Evolutionary conservation across 53 echinoderm and acorn worm genomes (phyloP), one percentile per base, ranked within the genome.

Genomic region (Zoroaster sp.): DNA sequence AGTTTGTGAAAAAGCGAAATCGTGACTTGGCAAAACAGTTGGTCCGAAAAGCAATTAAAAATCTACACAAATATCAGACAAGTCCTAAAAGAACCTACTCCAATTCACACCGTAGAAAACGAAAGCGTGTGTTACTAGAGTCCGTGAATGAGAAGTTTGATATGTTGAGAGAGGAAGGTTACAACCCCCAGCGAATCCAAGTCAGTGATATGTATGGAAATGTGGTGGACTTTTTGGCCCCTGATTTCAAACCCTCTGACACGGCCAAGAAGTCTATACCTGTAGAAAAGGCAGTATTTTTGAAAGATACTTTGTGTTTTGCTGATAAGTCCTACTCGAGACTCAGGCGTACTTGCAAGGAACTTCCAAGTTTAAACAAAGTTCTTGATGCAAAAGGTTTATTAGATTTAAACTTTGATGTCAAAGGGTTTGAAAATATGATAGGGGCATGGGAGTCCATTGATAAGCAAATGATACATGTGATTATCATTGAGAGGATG

Each of bases 401-500:
- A n/a, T n/a, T n/a, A n/a, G n/a, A n/a, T n/a, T n/a, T n/a, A n/a
- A n/a, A n/a, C n/a, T n/a, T n/a, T n/a, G 28, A 35, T 35, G 75
- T 76, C 5, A 67, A 88, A 18, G 34, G 43, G 11, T 76, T 77
- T 44, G 68, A 66, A 17, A 35, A 40, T 67, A 77, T 77, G 66
- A 78, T 88, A n/a, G 89, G 89, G 31, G 72, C 77, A 1, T 80
- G 36, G 78, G 68, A 89, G 38, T 39, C 89, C n/a, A 32, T 89
- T 31, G 72, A 80, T 14, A 45, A 37, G 28, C 51, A 78, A 78
- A 30, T 49, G 2, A 46, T 8, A 31, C 54, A 25, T 78, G 78
- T n/a, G n/a, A n/a, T 46, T 15, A 46, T 12, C 4, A 15, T 66
- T 17, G 66, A 63, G n/a, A 66, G 36, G 65, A 82, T 66, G 82